Evolutionary conservation across 92 coral and sea anemone species (phyloP).

Genomic region (Blastomussa wellsi): DNA sequence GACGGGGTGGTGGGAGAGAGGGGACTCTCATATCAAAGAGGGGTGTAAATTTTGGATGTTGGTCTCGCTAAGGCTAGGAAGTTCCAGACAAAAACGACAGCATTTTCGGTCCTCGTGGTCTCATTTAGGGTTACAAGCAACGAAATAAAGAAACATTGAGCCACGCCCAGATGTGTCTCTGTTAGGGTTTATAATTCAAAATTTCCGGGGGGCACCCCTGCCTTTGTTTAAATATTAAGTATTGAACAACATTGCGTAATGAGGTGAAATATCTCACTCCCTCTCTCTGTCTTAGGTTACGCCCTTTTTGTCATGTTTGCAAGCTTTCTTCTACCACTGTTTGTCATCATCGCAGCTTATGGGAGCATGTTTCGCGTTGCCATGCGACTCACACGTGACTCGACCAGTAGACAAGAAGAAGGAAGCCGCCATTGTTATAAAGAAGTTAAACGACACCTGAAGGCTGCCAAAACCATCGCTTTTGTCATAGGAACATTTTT

Average conservation of each 20-base stretch:
- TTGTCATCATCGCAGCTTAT: slow-evolving; percentile 75
- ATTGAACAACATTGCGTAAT: background rate
- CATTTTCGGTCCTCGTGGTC: too few relatives aligned
- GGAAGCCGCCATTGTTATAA: slow-evolving; percentile 55
- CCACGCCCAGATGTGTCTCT: too few relatives aligned
- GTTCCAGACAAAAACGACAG: too few relatives aligned
- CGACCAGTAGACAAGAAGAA: slow-evolving; percentile 27
- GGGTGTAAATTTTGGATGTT: too few relatives aligned
- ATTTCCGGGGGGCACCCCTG: too few relatives aligned
- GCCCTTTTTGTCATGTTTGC: slow-evolving; percentile 72
- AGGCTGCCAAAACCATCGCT: slow-evolving; percentile 91
- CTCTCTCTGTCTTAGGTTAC: slow-evolving; percentile 53
- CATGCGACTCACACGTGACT: slow-evolving; percentile 68
- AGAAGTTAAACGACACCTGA: slow-evolving; percentile 64
- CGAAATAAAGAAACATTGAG: too few relatives aligned
- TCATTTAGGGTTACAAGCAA: too few relatives aligned
- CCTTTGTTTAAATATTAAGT: too few relatives aligned
- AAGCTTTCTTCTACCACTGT: slow-evolving; percentile 74
- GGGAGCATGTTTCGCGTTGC: slow-evolving; percentile 83
- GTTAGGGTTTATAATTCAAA: too few relatives aligned
- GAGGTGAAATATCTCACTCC: background rate
- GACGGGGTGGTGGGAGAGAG: too few relatives aligned
- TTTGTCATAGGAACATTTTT: slow-evolving; percentile 86
- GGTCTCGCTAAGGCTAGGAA: too few relatives aligned
- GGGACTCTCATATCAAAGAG: too few relatives aligned